Evolutionary conservation across 2,797 vertebrate species (phyloP), one percentile per base, ranked within the genome.

Genomic region (Eremophila alpestris): DNA sequence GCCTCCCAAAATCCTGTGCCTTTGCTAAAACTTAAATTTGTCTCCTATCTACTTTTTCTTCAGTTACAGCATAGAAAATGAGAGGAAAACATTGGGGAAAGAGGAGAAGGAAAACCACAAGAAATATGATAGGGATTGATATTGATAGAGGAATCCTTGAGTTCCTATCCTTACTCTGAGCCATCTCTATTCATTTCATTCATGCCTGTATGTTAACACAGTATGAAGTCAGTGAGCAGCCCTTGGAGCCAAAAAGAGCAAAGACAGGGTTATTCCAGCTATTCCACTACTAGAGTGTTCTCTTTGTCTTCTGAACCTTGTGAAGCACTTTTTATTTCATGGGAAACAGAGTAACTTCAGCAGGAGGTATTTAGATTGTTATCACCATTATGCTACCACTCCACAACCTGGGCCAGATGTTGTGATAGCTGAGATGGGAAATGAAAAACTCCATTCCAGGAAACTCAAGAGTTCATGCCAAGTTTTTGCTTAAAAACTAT

Each of bases 281-380:
- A 64, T 83, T 93, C 55, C 56, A 48, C 48, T 70, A 60, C 32
- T 69, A 77, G 55, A 83, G 41, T 13, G 16, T 8, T 67, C 26
- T 84, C 84, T 92, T 93, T 91, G 75, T 90, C 71, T 94, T 92
- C 71, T n/a, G 21, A 59, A 46, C 76, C 41, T 40, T 43, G 43
- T 48, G 67, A 82, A 87, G 68, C 22, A 27, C 27, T 84, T 84
- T 40, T 48, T 51, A 71, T 63, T 89, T 84, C 32, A 46, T 45
- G 48, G 55, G 65, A 93, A 93, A 67, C 21, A 89, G 36, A 59
- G 30, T 18, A 67, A 56, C 52, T 79, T 74, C 69, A 73, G 32
- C 27, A 40, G 41, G 34, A 87, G 30, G 23, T 48, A 65, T 65
- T 89, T 78, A 76, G 32, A 32, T 81, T 78, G 19, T 58, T 81